Conservation (phyloP, 2,888 invertebrate species). For the Spodoptera exigua region DNA sequence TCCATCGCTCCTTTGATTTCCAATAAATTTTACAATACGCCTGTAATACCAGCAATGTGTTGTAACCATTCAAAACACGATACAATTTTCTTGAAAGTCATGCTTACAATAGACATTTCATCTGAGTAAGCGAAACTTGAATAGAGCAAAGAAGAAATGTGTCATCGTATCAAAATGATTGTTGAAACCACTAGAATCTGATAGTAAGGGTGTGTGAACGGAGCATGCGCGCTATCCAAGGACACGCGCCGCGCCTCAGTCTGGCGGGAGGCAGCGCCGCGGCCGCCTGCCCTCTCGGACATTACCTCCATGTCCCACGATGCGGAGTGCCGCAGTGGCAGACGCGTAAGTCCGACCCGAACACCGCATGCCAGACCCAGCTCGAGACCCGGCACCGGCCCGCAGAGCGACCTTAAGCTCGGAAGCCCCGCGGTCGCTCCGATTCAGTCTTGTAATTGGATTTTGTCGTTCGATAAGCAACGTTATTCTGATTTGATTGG, state of each 20-base stretch:
- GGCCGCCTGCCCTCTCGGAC: constrained; percentile 74
- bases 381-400: constrained; percentile 72
- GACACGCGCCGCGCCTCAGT: constrained; percentile 86
- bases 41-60: constrained; percentile 39
- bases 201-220: constrained; percentile 77
- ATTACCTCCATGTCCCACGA: constrained; percentile 68
- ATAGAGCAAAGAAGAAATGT: constrained; percentile 70
- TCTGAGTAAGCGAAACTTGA: constrained; percentile 59
- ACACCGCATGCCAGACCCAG: constrained; percentile 81
- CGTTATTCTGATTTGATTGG: constrained; percentile 85
- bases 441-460: constrained; percentile 88
- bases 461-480: constrained; percentile 86
- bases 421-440: constrained; percentile 86
- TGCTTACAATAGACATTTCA: constrained; percentile 43
- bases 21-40: constrained; percentile 20
- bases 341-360: constrained; percentile 73
- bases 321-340: constrained; percentile 83
- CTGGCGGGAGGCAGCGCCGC: constrained; percentile 82
- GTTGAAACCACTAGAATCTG: constrained; percentile 75
- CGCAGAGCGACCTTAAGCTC: constrained; percentile 83
- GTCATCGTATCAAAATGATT: constrained; percentile 71
- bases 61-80: constrained; percentile 14
- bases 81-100: constrained; percentile 25
- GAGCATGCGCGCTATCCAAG: constrained; percentile 85
- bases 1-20: constrained; percentile 53